Base-by-base conservation (phyloP, 2,797 vertebrate genomes). In the Anomalospiza imberbis region DNA sequence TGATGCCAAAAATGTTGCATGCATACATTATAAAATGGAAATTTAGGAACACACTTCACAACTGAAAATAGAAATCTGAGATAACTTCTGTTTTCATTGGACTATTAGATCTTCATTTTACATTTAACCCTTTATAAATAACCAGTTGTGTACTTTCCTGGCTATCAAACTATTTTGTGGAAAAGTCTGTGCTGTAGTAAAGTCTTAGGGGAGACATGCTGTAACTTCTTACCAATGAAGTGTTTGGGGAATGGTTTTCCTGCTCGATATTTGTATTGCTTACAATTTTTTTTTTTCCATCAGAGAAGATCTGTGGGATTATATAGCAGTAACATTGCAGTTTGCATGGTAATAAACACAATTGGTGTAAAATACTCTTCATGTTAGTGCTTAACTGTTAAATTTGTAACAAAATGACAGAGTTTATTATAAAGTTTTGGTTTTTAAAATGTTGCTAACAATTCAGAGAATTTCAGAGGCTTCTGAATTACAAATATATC, bases 1-100 rank as follows among this genome's bases (percentile, higher is more conserved):
- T 93, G 82, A 88, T 94, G 76, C 74, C 78, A 91, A 87, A 95
- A 80, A 61, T 93, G 54, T 86, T 92, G 55, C 70, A 28, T 70
- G 55, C 73, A 28, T 94, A 25, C 16, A 34, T 82, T 83, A 34
- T 77, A 67, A 93, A 75, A 88, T 74, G 71, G 25, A 81, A 96
- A 76, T 95, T 85, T 75, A 85, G 60, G 11, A 90, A 61, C 22
- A 2, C 24, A 34, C 20, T 66, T 91, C 61, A 63, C 66, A 91
- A 60, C 72, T 7, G 12, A 73, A 90, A 87, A 84, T 45, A 85
- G 74, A 92, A 93, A 66, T 75, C 17, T 40, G 55, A 88, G 75
- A 74, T 58, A 89, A 88, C 21, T 72, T 65, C 67, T 91, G 40
- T 72, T 92, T 94, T 92, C 53, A 72, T 91, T 54, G 77, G n/a